A percentile compares a stretch with the other conserved stretches of the same genome.
These are phyloP conservation scores for Brassicogethes aeneus DNA, from an alignment of 2,888 invertebrate genomes.

Conservation along the genomic window DNA sequence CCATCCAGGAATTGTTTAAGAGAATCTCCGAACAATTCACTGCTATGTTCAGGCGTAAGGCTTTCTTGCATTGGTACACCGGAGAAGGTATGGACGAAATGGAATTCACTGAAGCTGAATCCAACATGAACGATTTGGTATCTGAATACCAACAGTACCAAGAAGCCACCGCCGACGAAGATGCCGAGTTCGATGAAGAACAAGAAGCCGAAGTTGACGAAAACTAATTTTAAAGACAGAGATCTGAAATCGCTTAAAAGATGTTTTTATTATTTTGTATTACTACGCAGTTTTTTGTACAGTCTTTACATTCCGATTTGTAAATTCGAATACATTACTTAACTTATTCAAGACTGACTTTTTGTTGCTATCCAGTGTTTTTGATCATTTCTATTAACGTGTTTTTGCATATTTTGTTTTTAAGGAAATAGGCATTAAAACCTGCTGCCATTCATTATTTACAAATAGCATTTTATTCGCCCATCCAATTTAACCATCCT, in stretches of 20 bases:
- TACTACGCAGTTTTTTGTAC: constrained; percentile 32
- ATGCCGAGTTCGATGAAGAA: constrained; percentile 73
- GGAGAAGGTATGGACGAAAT: constrained; percentile 97
- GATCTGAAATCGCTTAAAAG: constrained; percentile 16
- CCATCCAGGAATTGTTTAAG: constrained; percentile 89
- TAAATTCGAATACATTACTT: constrained; percentile 30
- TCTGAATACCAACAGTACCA: constrained; percentile 94
- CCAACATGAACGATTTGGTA: constrained; percentile 93
- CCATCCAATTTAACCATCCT: constrained; percentile 1
- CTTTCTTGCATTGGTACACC: constrained; percentile 97
- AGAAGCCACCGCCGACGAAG: constrained; percentile 78
- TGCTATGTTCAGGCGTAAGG: constrained; percentile 94
- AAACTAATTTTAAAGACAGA: constrained; percentile 39
- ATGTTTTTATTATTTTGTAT: constrained; percentile 16
- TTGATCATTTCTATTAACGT: constrained; percentile 24
- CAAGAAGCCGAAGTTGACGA: constrained; percentile 65
- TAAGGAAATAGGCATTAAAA: constrained; percentile 33
- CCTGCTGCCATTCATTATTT: constrained; percentile 24
- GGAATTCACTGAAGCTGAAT: constrained; percentile 92
- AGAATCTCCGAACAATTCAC: constrained; percentile 86
- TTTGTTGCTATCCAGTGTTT: constrained; percentile 27
- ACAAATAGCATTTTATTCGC: constrained; percentile 5
- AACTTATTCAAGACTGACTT: constrained; percentile 37
- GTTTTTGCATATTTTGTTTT: constrained; percentile 31
- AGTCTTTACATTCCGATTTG: constrained; percentile 32